phyloP scores from a whole-genome alignment of 2,113 vertebrate species.

The Jacana jacana region DNA sequence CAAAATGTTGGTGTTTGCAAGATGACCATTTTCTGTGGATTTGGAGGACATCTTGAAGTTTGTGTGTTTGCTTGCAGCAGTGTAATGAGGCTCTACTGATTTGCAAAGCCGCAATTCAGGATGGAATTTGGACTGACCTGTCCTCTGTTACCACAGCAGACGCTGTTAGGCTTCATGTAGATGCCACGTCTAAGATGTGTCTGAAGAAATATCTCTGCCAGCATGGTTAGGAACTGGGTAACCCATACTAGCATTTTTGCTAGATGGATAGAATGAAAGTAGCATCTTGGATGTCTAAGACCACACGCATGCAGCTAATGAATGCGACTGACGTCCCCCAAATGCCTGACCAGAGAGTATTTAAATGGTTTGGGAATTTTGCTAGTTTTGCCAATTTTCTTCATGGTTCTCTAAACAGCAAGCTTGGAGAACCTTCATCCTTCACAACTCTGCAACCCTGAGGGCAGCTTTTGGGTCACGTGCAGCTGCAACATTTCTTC shows the following conservation, averaged over 20 bases:
- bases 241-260: not conserved
- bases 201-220: not conserved
- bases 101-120: not conserved
- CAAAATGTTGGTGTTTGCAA: not conserved
- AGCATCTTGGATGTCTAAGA: not conserved
- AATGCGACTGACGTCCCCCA: not conserved
- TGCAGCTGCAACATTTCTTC: not conserved
- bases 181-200: fast-evolving
- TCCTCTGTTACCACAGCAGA: not conserved
- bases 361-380: not conserved
- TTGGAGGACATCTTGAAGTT: not conserved
- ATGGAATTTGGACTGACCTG: not conserved
- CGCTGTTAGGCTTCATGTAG: not conserved
- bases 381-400: not conserved
- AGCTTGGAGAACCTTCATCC: not conserved
- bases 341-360: not conserved
- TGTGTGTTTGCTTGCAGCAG: not conserved
- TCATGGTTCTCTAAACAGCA: not conserved
- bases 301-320: not conserved
- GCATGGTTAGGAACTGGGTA: not conserved
- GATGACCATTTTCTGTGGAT: not conserved
- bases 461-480: not conserved
- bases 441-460: not conserved
- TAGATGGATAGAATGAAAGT: not conserved
- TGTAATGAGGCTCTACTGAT: not conserved